phyloP scores from a whole-genome alignment of 2,113 vertebrate species.

The Bambusicola thoracicus region DNA sequence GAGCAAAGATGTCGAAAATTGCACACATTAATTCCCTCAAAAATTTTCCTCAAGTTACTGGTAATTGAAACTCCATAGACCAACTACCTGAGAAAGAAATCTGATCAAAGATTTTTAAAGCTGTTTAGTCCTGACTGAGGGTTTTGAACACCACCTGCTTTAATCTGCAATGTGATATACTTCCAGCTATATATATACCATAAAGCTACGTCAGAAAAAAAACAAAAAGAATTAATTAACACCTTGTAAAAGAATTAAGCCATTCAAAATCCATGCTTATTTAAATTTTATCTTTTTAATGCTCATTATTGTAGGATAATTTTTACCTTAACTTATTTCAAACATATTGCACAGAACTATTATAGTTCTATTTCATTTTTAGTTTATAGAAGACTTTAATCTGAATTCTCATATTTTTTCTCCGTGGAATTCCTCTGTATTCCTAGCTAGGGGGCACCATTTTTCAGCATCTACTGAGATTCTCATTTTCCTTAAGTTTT shows the following conservation, averaged over 20 bases:
- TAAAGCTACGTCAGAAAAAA: too few species aligned
- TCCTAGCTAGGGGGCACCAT: neutral
- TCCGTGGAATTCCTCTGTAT: neutral
- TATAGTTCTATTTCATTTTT: neutral
- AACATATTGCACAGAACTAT: neutral
- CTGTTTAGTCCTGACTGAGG: neutral
- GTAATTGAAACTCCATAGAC: neutral
- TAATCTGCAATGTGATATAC: too few species aligned
- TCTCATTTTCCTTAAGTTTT: neutral
- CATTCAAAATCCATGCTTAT: neutral
- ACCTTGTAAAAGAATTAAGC: neutral
- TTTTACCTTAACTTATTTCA: neutral
- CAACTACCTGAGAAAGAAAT: neutral
- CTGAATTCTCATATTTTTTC: neutral
- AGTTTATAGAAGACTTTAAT: neutral
- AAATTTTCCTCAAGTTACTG: neutral
- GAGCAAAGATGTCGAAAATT: too few species aligned
- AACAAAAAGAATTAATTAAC: too few species aligned
- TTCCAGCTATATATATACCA: too few species aligned
- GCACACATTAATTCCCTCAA: neutral
- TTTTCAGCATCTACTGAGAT: neutral
- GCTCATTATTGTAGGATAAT: neutral
- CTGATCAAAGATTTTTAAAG: neutral
- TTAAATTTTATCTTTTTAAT: neutral
- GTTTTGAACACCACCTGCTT: neutral